Evolutionary conservation across 1,140 invertebrate genomes (phyloP).

Genomic region (Onthophagus taurus): DNA sequence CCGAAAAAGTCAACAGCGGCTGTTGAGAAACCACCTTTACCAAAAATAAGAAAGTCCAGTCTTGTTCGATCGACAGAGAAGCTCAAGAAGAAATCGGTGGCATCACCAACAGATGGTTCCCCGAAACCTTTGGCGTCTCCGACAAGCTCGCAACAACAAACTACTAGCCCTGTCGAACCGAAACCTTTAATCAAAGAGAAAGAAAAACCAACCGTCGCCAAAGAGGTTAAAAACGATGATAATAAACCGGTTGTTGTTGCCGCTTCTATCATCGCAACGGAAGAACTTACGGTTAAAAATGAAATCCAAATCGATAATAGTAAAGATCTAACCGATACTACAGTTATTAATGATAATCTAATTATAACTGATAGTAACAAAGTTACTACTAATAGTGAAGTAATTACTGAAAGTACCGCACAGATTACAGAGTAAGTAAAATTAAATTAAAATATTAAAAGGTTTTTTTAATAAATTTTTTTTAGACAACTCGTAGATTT

Average conservation of each 20-base stretch:
- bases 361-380: neutral
- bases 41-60: constrained; percentile 31
- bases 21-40: constrained; percentile 35
- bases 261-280: constrained; percentile 6
- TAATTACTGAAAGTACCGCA: neutral
- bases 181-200: neutral
- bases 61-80: constrained; percentile 27
- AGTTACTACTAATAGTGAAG: neutral
- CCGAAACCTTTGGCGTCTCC: constrained; percentile 27
- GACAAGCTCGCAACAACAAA: constrained; percentile 7
- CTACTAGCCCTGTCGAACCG: constrained; percentile 2
- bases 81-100: constrained; percentile 21
- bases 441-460: neutral
- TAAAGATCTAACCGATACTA: neutral
- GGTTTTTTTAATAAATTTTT: neutral
- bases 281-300: too few species aligned
- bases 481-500: neutral
- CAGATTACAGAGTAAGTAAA: constrained; percentile 4
- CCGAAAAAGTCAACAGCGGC: constrained; percentile 19
- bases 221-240: constrained; percentile 6
- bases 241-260: constrained; percentile 12
- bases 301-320: too few species aligned
- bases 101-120: constrained; percentile 24
- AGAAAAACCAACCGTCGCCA: neutral
- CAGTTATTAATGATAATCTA: neutral